These are phyloP conservation scores for Nematopogon swammerdamellus DNA, from an alignment of 2,888 invertebrate genomes.

Conservation along the genomic window DNA sequence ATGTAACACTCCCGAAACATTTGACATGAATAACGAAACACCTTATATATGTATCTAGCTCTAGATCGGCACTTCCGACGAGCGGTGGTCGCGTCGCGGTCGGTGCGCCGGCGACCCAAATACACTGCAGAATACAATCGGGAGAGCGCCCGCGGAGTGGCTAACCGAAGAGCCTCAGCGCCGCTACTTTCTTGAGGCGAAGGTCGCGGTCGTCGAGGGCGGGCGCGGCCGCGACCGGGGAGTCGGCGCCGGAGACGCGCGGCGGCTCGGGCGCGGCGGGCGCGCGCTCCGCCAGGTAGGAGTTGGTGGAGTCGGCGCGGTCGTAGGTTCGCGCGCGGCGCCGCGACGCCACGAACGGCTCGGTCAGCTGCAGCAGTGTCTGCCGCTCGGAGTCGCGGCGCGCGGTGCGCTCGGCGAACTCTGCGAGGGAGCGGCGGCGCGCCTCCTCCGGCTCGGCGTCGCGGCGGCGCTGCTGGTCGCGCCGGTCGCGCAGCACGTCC, in stretches of 20 bases:
- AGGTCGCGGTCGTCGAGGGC: no score
- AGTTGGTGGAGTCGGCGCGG: not conserved
- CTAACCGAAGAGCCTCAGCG: no score
- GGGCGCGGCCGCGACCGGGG: not conserved
- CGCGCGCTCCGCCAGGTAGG: not conserved
- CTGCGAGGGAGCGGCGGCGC: not conserved
- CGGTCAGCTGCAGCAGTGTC: not conserved
- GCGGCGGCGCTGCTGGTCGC: not conserved
- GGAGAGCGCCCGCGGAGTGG: no score
- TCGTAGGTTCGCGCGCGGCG: not conserved
- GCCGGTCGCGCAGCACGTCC: not conserved
- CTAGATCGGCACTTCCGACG: no score
- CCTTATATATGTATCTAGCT: no score
- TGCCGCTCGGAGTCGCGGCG: not conserved
- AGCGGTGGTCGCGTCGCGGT: constrained; percentile 1
- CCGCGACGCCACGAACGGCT: not conserved
- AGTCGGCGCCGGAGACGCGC: not conserved
- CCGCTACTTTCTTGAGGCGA: no score
- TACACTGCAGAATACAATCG: no score
- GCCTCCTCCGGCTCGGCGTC: not conserved
- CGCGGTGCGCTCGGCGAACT: not conserved
- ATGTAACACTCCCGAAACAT: no score
- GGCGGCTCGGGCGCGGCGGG: not conserved
- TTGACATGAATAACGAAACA: no score
- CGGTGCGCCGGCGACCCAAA: no score